Evolutionary conservation across 2,888 invertebrate genomes (phyloP).

Genomic region (Chymomyza amoena): DNA sequence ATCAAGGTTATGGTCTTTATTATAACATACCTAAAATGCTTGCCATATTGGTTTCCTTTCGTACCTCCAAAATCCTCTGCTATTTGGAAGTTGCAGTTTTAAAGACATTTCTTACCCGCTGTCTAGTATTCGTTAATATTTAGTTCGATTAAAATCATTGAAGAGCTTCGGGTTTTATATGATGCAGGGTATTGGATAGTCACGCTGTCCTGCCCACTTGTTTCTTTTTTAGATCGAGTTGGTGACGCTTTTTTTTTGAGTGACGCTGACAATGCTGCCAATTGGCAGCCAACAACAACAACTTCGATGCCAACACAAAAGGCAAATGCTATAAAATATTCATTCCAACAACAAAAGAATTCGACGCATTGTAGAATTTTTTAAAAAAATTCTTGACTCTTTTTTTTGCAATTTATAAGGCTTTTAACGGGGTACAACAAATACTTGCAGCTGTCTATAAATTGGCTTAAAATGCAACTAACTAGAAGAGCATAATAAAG

Average conservation of each 20-base stretch:
- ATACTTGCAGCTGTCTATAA: slow-evolving; percentile 15
- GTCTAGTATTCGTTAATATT: no score
- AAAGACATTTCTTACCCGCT: no score
- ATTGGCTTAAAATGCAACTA: slow-evolving; percentile 29
- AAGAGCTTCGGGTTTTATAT: no score
- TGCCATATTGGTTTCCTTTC: no score
- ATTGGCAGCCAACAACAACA: slow-evolving; percentile 56
- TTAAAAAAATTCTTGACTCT: slow-evolving; percentile 8
- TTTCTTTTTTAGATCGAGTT: not conserved
- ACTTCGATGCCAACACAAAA: slow-evolving; percentile 41
- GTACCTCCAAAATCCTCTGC: no score
- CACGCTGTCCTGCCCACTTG: no score
- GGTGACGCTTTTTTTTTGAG: slow-evolving; percentile 40
- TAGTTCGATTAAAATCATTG: no score
- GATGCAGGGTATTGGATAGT: no score
- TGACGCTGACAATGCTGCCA: slow-evolving; percentile 67
- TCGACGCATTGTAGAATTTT: not conserved
- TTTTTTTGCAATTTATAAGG: not conserved
- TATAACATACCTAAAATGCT: no score
- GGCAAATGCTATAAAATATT: slow-evolving; percentile 62
- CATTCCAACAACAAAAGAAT: slow-evolving; percentile 45
- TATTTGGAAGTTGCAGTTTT: no score
- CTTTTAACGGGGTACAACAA: not conserved
- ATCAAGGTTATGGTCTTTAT: no score
- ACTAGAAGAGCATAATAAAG: not conserved